A percentile compares a stretch with the other conserved stretches of the same genome.
phyloP scores from a whole-genome alignment of 2,888 invertebrate genomes.

The Ceriagrion tenellum region DNA sequence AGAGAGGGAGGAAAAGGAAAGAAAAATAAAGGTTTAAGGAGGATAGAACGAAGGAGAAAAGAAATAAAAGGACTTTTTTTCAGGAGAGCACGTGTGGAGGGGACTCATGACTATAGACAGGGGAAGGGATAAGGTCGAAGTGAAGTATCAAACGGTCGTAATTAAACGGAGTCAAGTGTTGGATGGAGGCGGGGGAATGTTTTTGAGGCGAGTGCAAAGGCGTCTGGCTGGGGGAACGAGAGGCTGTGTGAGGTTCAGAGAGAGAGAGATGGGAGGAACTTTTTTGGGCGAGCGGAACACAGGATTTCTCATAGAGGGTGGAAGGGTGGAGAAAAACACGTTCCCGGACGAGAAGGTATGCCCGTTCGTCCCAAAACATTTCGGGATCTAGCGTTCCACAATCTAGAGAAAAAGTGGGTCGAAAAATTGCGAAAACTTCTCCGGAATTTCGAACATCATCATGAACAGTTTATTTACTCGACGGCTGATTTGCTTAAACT shows the following conservation, averaged over 20 bases:
- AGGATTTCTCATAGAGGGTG: background rate
- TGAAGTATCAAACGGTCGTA: background rate
- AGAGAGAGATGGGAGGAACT: background rate
- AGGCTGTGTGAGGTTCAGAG: background rate
- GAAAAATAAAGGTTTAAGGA: background rate
- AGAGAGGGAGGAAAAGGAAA: background rate
- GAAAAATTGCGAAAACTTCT: too few relatives aligned
- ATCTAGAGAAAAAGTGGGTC: too few relatives aligned
- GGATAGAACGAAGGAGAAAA: background rate
- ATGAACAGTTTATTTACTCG: too few relatives aligned
- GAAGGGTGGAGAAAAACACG: too few relatives aligned
- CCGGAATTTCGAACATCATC: too few relatives aligned
- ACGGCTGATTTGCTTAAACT: too few relatives aligned
- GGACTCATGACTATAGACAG: background rate
- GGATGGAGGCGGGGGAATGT: conserved; percentile 4
- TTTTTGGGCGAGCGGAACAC: background rate
- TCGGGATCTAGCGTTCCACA: too few relatives aligned
- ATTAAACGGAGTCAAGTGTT: background rate
- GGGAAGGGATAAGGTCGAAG: background rate
- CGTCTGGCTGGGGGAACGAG: background rate
- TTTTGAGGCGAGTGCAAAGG: background rate
- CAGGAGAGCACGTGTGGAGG: too few relatives aligned
- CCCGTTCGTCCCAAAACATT: too few relatives aligned
- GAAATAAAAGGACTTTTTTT: too few relatives aligned
- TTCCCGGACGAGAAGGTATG: too few relatives aligned